Evolutionary conservation across 1,140 invertebrate species (phyloP).

Genomic region (Mesaphorura yosii): DNA sequence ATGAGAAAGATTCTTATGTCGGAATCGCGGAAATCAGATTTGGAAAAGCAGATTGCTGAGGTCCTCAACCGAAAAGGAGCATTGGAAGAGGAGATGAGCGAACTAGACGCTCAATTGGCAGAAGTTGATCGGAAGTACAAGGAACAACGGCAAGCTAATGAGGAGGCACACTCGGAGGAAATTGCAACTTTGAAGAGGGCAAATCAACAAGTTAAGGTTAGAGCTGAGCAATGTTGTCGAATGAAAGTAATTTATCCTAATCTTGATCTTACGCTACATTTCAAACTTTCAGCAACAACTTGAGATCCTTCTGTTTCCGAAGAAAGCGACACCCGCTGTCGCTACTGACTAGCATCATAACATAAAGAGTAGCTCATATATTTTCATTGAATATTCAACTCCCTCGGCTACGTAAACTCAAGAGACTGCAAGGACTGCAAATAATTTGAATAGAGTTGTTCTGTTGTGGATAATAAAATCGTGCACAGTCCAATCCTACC

Average conservation of each 20-base stretch:
- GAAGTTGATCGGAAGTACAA: slow-evolving; percentile 70
- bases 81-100: slow-evolving; percentile 64
- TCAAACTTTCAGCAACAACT: slow-evolving; percentile 60
- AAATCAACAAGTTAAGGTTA: slow-evolving; percentile 84
- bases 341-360: too few species aligned
- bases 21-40: slow-evolving; percentile 57
- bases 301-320: slow-evolving; percentile 81
- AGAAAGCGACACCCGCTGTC: too few species aligned
- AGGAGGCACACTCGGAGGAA: slow-evolving; percentile 83
- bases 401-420: too few species aligned
- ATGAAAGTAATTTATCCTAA: background rate
- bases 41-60: slow-evolving; percentile 47
- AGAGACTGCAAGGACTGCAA: too few species aligned
- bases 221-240: background rate
- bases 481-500: too few species aligned
- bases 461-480: too few species aligned
- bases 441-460: too few species aligned
- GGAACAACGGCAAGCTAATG: slow-evolving; percentile 70
- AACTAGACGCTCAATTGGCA: slow-evolving; percentile 70
- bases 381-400: too few species aligned
- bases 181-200: slow-evolving; percentile 82
- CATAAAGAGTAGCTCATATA: too few species aligned
- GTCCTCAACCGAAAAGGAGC: slow-evolving; percentile 57
- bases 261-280: slow-evolving; percentile 3
- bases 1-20: slow-evolving; percentile 83